phyloP scores from a whole-genome alignment of 2,113 vertebrate genomes.

The Dinomys branickii region DNA sequence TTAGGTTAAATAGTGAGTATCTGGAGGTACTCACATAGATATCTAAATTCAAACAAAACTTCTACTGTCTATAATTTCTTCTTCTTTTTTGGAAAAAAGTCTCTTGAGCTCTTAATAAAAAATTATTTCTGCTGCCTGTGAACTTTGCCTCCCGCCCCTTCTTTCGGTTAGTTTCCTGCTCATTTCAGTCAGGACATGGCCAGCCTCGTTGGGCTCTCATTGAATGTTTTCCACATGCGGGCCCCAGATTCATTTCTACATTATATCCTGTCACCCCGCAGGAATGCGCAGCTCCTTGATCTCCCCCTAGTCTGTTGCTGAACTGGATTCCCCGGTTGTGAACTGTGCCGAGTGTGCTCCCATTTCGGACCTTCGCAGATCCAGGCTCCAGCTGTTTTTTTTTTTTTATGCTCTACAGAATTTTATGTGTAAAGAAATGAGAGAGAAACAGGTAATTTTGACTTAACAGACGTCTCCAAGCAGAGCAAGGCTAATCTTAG shows the following conservation, averaged over 20 bases:
- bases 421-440: constrained; percentile 28
- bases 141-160: background rate
- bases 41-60: constrained; percentile 13
- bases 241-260: background rate
- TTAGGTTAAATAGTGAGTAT: background rate
- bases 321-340: background rate
- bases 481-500: background rate
- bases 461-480: background rate
- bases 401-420: background rate
- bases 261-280: background rate
- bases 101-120: background rate
- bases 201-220: background rate
- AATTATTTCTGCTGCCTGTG: background rate
- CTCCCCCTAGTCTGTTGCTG: background rate
- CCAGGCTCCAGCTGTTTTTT: background rate
- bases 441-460: constrained; percentile 26
- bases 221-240: background rate
- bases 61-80: background rate
- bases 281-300: accelerated
- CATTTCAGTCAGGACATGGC: background rate
- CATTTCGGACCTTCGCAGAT: background rate
- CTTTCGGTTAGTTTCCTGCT: background rate
- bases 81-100: background rate
- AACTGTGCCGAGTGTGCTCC: background rate
- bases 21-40: background rate